Base-by-base conservation (phyloP, 1,140 invertebrate genomes). In the Micrasema longulum region DNA sequence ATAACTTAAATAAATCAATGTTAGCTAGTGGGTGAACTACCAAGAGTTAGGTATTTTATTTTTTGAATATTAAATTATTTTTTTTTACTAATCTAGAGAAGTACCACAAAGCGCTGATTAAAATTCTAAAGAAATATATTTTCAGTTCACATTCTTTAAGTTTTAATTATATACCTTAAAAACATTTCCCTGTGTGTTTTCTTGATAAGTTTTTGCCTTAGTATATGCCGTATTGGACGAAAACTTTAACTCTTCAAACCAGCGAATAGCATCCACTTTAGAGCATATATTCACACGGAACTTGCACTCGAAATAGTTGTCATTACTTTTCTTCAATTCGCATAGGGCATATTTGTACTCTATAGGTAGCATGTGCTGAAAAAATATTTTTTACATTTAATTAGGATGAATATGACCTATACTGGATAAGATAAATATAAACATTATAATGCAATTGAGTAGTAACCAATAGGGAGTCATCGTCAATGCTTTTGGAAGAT, bases 261-360 rank as follows among this genome's bases (percentile, higher is more conserved):
- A 64, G 20, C 45, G 60, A 6, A 64, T 14, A 31, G 60, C 60
- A 11, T 64, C 41, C 6, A 26, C 60, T 31, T 64, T 64, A 12
- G 18, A 47, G 16, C 5, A 6, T 14, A 64, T 64, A 47, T 64
- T 64, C 12, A 64, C 60, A 26, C 60, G 60, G 12, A 64, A 64
- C 43, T 64, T 64, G 43, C 41, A 64, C 26, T 64, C 41, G 23
- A 64, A 64, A 14, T 47, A 14, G 16, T 23, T 64, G 23, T 26
- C 12, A 10, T 64, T 22, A 14, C 11, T 31, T 47, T 64, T 47
- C 20, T 45, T 47, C 20, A 45, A n/a, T 14, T 64, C 60, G 14
- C 60, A 64, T 3, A 64, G 41, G 22, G 60, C 60, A 23, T 64
- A 64, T 31, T 48, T 64, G n/a, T 64, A 64, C 26, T 64, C 60